Base-by-base conservation (phyloP, 2,113 vertebrate genomes). In the Ailuropoda melanoleuca region DNA sequence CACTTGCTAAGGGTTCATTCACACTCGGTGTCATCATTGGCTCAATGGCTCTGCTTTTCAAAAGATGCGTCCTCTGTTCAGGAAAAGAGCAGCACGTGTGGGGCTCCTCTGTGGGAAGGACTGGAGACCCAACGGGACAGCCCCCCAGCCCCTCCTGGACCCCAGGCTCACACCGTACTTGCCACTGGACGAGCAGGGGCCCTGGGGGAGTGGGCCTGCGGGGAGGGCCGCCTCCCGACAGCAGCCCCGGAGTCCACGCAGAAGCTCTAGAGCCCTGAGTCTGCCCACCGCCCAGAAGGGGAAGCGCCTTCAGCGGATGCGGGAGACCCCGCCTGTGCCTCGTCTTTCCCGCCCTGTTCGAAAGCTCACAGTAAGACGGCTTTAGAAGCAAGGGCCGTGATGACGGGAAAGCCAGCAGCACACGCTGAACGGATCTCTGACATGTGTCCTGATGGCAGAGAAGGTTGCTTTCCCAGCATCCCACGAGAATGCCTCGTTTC, bases 401-500 rank as follows among this genome's bases (percentile, higher is more conserved):
- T 21, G 68, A 23, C 10, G 19, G 21, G 68, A 37, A 37, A 12
- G 19, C 8, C 68, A 37, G n/a, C 64, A 17, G 64, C 31, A 15
- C 26, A 48, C 34, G 1, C 9, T 21, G 21, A 26, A 74, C 37
- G 3, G 26, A 91, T 18, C 21, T 21, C 15, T 6, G 3, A 12
- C 19, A 0, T 4, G 34, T 8, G 56, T 11, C 60, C 17, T 26
- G 19, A 75, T 7, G 14, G 14, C 18, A 1, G 21, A 43, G 23
- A 37, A 9, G 4, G 12, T 9, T 37, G 9, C 19, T 19, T 17
- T 39, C 8, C 39, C 48, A 56, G 39, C 39, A 4, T 37, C 15
- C 64, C 19, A 0, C 0, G 43, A 39, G 21, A 10, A 14, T 4
- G 34, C 60, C n/a, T 13, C 24, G 8, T 15, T 21, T 39, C n/a